Evolutionary conservation across 2,888 invertebrate species (phyloP).

Genomic region (Crepidodera aurea): DNA sequence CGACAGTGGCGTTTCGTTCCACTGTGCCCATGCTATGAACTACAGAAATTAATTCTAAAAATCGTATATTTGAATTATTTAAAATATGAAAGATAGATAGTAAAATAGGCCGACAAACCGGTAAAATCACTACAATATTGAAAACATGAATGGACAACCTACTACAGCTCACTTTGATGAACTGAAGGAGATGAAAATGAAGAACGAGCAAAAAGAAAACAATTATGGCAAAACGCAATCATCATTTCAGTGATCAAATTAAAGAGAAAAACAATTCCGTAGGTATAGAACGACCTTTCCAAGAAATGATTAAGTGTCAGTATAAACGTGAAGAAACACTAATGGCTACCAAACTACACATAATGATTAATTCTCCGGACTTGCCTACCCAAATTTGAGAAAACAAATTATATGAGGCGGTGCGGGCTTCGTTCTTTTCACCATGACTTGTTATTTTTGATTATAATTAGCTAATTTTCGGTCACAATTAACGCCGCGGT

Average conservation of each 20-base stretch:
- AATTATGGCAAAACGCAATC: not conserved
- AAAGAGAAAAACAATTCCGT: slow-evolving; percentile 14
- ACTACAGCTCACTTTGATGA: no score
- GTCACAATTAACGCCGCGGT: slow-evolving; percentile 43
- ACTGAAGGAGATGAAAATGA: no score
- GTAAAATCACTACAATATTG: no score
- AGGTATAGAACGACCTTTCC: slow-evolving; percentile 9
- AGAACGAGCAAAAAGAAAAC: not conserved
- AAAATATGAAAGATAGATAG: no score
- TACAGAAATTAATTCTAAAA: no score
- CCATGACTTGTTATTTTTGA: slow-evolving; percentile 42
- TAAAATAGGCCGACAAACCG: no score
- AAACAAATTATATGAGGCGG: slow-evolving; percentile 44
- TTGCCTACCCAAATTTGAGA: slow-evolving; percentile 33
- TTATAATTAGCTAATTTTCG: slow-evolving; percentile 46
- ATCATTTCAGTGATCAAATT: slow-evolving; percentile 16
- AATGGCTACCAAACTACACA: slow-evolving; percentile 39
- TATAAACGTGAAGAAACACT: slow-evolving; percentile 24
- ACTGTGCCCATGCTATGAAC: no score
- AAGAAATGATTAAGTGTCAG: slow-evolving; percentile 21
- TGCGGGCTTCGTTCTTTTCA: slow-evolving; percentile 42
- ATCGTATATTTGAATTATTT: no score
- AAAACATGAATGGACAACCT: no score
- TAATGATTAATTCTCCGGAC: slow-evolving; percentile 35
- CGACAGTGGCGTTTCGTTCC: no score